Percentiles rank a stretch among this genome's conserved stretches.
Evolutionary conservation across 2,888 invertebrate species (phyloP).

Genomic region (Macrostomum cliftonense): DNA sequence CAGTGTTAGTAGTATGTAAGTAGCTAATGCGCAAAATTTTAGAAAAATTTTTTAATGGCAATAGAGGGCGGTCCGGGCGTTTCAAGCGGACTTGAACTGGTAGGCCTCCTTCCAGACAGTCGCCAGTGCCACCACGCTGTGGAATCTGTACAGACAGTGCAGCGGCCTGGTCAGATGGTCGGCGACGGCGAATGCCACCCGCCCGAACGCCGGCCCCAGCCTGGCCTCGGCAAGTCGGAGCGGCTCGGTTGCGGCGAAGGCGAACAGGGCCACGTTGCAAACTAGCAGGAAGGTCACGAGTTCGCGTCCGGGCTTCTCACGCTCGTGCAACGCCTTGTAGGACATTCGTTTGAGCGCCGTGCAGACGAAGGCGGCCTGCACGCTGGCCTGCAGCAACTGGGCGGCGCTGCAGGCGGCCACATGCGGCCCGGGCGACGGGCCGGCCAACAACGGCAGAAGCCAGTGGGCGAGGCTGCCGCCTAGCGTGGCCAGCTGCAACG

Average conservation of each 20-base stretch:
- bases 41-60: too few relatives aligned
- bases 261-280: constrained; percentile 74
- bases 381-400: constrained; percentile 67
- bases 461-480: constrained; percentile 71
- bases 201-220: constrained; percentile 48
- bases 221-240: too few relatives aligned
- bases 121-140: constrained; percentile 74
- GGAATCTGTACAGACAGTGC: constrained; percentile 85
- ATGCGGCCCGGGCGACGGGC: constrained; percentile 56
- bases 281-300: constrained; percentile 82
- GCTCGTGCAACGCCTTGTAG: constrained; percentile 71
- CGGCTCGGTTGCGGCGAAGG: too few relatives aligned
- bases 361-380: constrained; percentile 75
- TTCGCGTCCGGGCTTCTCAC: constrained; percentile 80
- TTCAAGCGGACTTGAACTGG: constrained; percentile 41
- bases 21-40: too few relatives aligned
- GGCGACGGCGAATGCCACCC: constrained; percentile 74
- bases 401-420: constrained; percentile 46
- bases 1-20: too few relatives aligned
- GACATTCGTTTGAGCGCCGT: constrained; percentile 74
- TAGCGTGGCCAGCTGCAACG: constrained; percentile 64
- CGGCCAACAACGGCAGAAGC: constrained; percentile 80
- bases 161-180: constrained; percentile 76
- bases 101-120: constrained; percentile 90
- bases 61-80: too few relatives aligned